Evolutionary conservation across 2,797 vertebrate species (phyloP).

Genomic region (Alcedo quadribrachys): DNA sequence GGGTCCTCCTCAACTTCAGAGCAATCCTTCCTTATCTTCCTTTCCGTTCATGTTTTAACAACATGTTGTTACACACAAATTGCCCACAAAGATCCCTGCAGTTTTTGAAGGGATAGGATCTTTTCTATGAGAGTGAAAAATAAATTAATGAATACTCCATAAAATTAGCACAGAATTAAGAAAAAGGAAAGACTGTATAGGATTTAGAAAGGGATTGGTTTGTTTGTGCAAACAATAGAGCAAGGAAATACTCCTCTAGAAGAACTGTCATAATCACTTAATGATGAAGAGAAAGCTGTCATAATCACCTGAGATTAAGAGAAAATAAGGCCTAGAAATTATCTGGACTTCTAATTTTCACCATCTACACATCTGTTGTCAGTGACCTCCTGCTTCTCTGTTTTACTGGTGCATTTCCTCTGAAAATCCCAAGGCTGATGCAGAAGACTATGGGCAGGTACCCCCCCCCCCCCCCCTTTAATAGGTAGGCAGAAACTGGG

Average conservation of each 20-base stretch:
- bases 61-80: rapidly evolving
- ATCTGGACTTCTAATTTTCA: not conserved
- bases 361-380: not conserved
- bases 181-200: not conserved
- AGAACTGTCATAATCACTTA: not conserved
- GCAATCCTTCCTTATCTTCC: not conserved
- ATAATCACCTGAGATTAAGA: not conserved
- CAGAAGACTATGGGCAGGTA: rapidly evolving
- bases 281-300: not conserved
- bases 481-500: not conserved
- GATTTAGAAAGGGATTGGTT: not conserved
- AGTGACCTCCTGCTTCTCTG: not conserved
- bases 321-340: not conserved
- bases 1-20: not conserved
- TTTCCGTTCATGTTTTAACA: not conserved
- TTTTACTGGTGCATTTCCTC: rapidly evolving
- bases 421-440: rapidly evolving
- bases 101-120: not conserved
- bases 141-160: not conserved
- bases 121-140: not conserved
- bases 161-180: not conserved
- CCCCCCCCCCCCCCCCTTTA: not conserved
- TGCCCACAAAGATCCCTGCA: not conserved
- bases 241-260: not conserved
- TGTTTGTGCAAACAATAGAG: not conserved